Conservation (phyloP, 2,113 vertebrate genomes). For the Macquaria australasica region DNA sequence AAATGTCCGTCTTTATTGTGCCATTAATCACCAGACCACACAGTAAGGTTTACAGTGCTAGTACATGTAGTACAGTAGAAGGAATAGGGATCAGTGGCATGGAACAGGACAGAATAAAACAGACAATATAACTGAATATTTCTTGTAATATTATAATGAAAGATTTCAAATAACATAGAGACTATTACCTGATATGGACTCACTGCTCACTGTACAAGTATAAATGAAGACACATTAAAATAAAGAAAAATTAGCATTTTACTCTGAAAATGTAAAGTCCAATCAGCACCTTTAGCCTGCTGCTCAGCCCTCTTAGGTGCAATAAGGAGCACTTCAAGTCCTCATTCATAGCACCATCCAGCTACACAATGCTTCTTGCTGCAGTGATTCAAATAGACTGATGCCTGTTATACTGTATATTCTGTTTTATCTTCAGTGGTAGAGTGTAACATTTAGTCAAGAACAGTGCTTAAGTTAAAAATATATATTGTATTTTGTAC, state of each 20-base stretch:
- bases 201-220: not conserved
- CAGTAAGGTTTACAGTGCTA: slow-evolving; percentile 39
- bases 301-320: not conserved
- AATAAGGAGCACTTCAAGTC: slow-evolving; percentile 1
- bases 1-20: slow-evolving; percentile 81
- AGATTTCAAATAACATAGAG: not conserved
- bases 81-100: not conserved
- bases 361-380: not conserved
- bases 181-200: not conserved
- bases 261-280: not conserved
- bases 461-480: too few species aligned
- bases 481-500: too few species aligned
- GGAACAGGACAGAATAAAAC: not conserved
- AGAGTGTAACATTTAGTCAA: not conserved
- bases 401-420: not conserved
- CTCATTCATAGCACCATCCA: not conserved
- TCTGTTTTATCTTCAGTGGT: not conserved
- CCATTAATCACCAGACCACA: slow-evolving; percentile 69
- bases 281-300: not conserved
- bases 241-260: not conserved
- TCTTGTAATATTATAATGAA: not conserved
- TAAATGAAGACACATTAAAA: not conserved
- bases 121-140: not conserved
- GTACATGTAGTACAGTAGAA: not conserved
- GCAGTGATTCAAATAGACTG: not conserved